Evolutionary conservation across 35 echinoderm and acorn worm genomes (phyloP), one percentile per base, ranked within the genome.

Genomic region (Lytechinus variegatus): DNA sequence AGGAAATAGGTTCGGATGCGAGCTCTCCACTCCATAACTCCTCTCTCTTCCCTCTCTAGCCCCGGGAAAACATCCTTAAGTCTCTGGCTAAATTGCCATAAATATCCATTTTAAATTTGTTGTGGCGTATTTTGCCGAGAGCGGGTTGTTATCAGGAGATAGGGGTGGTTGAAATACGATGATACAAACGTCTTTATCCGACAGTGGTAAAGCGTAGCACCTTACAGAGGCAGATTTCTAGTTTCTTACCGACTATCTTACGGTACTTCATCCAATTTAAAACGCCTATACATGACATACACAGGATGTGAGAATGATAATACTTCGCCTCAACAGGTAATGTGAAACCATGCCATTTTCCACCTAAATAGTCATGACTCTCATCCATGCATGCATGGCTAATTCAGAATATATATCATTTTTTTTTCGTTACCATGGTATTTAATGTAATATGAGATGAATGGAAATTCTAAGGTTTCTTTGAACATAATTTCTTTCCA

Each of bases 31-130:
- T 93, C 92, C 92, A 93, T 16, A 93, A 55, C n/a, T 93, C 92
- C 11, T 93, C 16, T 93, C 54, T 57, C 54, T n/a, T 93, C 92
- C 92, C 92, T 54, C 55, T 93, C 27, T 57, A 14, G 92, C 92
- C 92, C 52, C 92, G 53, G 92, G 92, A 93, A 93, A 93, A 93
- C 92, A 93, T 93, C 92, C 92, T 93, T 57, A 57, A 93, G 53
- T 53, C 55, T 27, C 52, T 57, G 92, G 28, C 92, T 93, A 93
- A 93, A 93, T 93, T 93, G 92, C 92, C 92, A 93, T 93, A 93
- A 93, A 93, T 93, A 93, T 93, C 92, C 92, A 93, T 93, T 54
- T 93, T 93, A 93, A 93, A 54, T 93, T 93, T 93, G n/a, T 53
- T 55, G 54, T 13, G 28, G 88, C 88, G 52, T 54, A 90, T 90